Percentiles rank a stretch among this genome's conserved stretches.
phyloP scores from a whole-genome alignment of 2,888 invertebrate species.

The Amphipoea lucens region DNA sequence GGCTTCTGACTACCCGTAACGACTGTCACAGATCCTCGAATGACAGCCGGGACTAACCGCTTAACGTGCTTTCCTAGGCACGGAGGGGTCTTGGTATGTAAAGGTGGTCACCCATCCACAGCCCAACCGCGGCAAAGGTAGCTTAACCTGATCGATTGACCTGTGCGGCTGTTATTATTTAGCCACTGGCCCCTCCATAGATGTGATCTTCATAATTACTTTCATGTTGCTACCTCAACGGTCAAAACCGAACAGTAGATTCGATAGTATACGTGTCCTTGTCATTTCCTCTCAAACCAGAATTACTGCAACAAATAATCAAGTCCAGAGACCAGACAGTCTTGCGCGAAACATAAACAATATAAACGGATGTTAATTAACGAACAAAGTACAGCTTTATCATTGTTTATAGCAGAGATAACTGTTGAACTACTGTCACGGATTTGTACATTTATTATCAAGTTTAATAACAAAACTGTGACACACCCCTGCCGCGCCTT shows the following conservation, averaged over 20 bases:
- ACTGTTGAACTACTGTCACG: conserved; percentile 48
- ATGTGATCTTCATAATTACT: not conserved
- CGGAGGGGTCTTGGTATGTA: no score
- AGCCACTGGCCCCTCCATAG: not conserved
- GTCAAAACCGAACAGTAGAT: not conserved
- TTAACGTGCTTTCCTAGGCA: no score
- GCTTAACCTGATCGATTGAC: no score
- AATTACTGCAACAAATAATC: conserved; percentile 5
- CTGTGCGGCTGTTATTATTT: no score
- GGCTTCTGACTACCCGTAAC: no score
- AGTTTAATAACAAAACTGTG: conserved; percentile 52
- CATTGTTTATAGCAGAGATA: conserved; percentile 58
- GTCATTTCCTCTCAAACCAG: not conserved
- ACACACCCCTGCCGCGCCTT: conserved; percentile 61
- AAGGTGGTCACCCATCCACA: no score
- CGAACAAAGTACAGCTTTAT: conserved; percentile 35
- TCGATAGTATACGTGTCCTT: no score
- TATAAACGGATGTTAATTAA: conserved; percentile 43
- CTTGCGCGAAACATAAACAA: conserved; percentile 26
- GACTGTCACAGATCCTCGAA: no score
- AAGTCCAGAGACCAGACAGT: conserved; percentile 2
- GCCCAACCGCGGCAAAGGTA: no score
- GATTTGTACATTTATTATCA: conserved; percentile 41
- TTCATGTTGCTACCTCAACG: not conserved
- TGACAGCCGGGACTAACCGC: no score